Conservation (phyloP, 2,888 invertebrate species). For the Dynastes grantii region DNA sequence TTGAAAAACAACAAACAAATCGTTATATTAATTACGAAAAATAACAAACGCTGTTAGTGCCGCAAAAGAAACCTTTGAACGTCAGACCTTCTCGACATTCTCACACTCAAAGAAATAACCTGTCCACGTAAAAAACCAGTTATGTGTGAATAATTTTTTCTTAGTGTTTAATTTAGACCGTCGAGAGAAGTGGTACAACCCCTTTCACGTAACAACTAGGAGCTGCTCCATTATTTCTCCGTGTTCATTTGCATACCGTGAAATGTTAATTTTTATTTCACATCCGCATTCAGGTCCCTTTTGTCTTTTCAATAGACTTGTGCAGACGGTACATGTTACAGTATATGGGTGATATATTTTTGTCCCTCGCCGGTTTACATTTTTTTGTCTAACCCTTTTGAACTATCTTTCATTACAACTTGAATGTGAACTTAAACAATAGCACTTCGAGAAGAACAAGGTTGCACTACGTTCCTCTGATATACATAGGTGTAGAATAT, state of each 20-base stretch:
- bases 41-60: background rate
- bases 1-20: no score
- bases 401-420: constrained; percentile 61
- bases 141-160: constrained; percentile 45
- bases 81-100: constrained; percentile 25
- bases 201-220: constrained; percentile 56
- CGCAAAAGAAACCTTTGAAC: constrained; percentile 1
- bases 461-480: constrained; percentile 38
- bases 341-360: constrained; percentile 42
- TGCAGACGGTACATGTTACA: constrained; percentile 41
- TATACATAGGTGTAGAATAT: constrained; percentile 9
- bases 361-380: constrained; percentile 56
- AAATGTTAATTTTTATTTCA: constrained; percentile 64
- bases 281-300: constrained; percentile 61
- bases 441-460: constrained; percentile 36
- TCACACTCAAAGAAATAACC: constrained; percentile 45
- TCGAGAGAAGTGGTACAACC: constrained; percentile 35
- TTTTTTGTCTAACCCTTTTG: constrained; percentile 57
- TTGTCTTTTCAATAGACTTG: constrained; percentile 59
- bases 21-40: constrained; percentile 33
- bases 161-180: constrained; percentile 42
- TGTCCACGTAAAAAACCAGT: constrained; percentile 42
- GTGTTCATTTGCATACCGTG: constrained; percentile 64
- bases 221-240: constrained; percentile 62
- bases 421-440: constrained; percentile 60